Conservation (phyloP, 37 sponge, comb jelly and placozoan genomes). For the Bolinopsis microptera region DNA sequence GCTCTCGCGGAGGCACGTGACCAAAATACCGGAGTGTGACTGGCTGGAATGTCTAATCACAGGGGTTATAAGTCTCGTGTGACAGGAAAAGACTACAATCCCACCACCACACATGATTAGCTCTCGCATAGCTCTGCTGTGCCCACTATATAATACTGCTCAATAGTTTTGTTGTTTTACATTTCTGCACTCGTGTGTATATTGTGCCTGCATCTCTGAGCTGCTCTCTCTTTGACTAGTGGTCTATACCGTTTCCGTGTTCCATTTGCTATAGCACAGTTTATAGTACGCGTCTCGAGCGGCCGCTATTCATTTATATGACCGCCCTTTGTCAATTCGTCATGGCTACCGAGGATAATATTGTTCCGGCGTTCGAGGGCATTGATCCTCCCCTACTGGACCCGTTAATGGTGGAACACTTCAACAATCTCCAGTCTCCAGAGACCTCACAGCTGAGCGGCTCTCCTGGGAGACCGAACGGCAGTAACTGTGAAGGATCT, state of each 20-base stretch:
- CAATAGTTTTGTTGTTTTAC: constrained; percentile 62
- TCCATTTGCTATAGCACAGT: neutral
- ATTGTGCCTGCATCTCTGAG: neutral
- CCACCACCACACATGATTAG: constrained; percentile 19
- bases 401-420: constrained; percentile 28
- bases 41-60: constrained; percentile 56
- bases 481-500: neutral
- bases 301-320: neutral
- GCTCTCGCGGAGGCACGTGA: constrained; percentile 30
- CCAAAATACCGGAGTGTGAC: neutral
- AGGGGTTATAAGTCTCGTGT: constrained; percentile 52
- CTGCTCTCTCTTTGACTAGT: neutral
- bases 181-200: neutral
- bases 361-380: constrained; percentile 39
- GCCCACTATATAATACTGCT: constrained; percentile 37
- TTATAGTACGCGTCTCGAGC: neutral
- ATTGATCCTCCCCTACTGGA: constrained; percentile 24
- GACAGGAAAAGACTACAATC: constrained; percentile 65
- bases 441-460: neutral
- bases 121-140: neutral
- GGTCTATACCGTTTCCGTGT: neutral
- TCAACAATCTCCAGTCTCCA: constrained; percentile 4
- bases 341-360: constrained; percentile 27
- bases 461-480: neutral
- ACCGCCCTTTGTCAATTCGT: constrained; percentile 6